These are phyloP conservation scores for Nothoprocta pentlandii DNA, from an alignment of 2,113 vertebrate genomes.

Conservation along the genomic window DNA sequence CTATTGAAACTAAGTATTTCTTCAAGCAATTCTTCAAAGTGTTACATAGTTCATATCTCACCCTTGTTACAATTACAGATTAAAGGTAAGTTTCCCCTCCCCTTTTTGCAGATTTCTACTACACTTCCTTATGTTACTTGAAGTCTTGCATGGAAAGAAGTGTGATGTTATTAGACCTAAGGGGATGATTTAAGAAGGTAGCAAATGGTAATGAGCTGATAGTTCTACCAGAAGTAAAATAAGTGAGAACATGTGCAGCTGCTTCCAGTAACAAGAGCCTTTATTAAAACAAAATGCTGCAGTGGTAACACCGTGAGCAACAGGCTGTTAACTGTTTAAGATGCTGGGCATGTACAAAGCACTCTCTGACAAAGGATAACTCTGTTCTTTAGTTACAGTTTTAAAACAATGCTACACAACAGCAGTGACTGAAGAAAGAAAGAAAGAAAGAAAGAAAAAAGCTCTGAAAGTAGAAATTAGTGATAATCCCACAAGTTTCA, in stretches of 20 bases:
- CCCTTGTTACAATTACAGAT: slow-evolving; percentile 2
- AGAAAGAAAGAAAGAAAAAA: background rate
- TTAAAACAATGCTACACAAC: background rate
- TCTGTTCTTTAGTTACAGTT: slow-evolving; percentile 31
- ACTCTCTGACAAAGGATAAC: background rate
- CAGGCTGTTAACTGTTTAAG: background rate
- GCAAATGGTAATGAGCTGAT: slow-evolving; percentile 29
- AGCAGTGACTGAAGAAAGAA: background rate
- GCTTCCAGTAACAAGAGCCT: background rate
- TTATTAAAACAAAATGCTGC: slow-evolving; percentile 27
- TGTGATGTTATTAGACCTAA: slow-evolving; percentile 26
- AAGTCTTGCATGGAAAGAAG: slow-evolving; percentile 41
- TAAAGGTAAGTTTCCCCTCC: slow-evolving; percentile 7
- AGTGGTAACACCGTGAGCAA: background rate
- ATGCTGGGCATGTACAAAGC: background rate
- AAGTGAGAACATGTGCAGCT: slow-evolving; percentile 54
- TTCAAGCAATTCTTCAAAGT: slow-evolving; percentile 9
- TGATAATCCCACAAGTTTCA: background rate
- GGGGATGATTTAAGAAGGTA: slow-evolving; percentile 31
- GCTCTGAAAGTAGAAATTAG: background rate
- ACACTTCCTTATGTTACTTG: background rate
- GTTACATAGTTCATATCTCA: background rate
- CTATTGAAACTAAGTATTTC: background rate
- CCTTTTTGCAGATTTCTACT: background rate
- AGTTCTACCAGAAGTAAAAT: slow-evolving; percentile 4